Conservation (phyloP, 2,113 vertebrate species). For the Tychaedon coryphoeus region DNA sequence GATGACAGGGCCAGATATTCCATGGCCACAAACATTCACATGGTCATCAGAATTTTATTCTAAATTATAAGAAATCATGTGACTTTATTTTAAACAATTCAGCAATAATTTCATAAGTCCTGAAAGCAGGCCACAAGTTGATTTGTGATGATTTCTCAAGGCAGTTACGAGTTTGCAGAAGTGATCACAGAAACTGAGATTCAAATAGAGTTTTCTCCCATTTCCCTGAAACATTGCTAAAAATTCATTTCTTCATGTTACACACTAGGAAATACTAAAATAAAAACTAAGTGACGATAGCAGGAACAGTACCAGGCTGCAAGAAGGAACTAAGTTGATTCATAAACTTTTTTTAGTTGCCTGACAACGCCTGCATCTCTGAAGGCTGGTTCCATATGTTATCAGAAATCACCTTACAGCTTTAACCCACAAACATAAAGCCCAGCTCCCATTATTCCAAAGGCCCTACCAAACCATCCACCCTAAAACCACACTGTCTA, state of each 20-base stretch:
- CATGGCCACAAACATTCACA: neutral
- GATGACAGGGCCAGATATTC: neutral
- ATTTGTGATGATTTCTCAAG: neutral
- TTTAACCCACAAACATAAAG: neutral
- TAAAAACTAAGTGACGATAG: neutral
- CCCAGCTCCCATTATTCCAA: neutral
- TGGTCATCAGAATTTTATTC: neutral
- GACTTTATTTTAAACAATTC: neutral
- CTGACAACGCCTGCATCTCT: neutral
- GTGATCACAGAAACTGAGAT: neutral
- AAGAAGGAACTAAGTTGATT: neutral
- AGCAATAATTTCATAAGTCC: neutral
- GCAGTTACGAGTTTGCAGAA: rapidly evolving
- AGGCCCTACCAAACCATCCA: neutral
- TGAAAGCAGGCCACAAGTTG: neutral
- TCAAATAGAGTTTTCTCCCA: neutral
- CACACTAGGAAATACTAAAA: neutral
- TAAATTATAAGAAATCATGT: neutral
- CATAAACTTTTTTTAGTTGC: neutral
- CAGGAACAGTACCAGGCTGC: neutral
- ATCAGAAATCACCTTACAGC: neutral
- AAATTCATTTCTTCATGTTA: neutral
- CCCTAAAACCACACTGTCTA: neutral
- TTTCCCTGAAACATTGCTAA: neutral
- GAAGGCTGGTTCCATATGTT: neutral